These are phyloP conservation scores for Phenganax stokvisi DNA, from an alignment of 92 coral and sea anemone species.

Conservation along the genomic window DNA sequence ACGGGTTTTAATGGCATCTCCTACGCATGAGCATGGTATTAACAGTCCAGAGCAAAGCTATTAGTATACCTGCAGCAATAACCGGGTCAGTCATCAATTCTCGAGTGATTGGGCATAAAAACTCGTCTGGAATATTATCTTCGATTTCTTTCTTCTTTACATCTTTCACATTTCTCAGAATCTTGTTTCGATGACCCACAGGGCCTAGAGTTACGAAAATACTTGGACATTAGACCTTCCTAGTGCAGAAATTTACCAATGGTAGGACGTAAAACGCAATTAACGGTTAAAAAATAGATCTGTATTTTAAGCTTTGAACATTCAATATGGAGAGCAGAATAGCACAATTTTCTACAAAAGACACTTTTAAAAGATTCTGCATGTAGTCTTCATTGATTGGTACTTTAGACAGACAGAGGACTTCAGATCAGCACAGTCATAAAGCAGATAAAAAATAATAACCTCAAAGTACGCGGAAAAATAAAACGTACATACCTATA, in stretches of 20 bases:
- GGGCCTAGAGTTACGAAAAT: slow-evolving; percentile 56
- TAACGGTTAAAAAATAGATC: no score
- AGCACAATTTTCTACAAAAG: background rate
- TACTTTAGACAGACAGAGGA: no score
- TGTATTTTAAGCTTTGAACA: no score
- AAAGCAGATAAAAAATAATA: background rate
- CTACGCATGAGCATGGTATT: no score
- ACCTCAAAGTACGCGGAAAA: background rate
- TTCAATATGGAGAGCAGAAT: background rate
- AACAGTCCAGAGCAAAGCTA: no score
- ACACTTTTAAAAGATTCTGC: no score
- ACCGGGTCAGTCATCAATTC: slow-evolving; percentile 95
- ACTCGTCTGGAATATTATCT: slow-evolving; percentile 90
- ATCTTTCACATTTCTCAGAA: slow-evolving; percentile 77
- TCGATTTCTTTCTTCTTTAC: slow-evolving; percentile 75
- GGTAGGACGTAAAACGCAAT: no score
- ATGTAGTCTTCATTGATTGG: no score
- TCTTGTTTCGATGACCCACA: slow-evolving; percentile 94
- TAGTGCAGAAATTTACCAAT: no score
- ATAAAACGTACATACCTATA: slow-evolving; percentile 75
- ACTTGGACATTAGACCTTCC: background rate
- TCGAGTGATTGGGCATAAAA: slow-evolving; percentile 90
- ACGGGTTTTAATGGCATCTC: no score
- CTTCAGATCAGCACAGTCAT: no score
- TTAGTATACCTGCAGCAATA: slow-evolving; percentile 79